Evolutionary conservation across 1,140 invertebrate genomes (phyloP).

Genomic region (Cydia strobilella): DNA sequence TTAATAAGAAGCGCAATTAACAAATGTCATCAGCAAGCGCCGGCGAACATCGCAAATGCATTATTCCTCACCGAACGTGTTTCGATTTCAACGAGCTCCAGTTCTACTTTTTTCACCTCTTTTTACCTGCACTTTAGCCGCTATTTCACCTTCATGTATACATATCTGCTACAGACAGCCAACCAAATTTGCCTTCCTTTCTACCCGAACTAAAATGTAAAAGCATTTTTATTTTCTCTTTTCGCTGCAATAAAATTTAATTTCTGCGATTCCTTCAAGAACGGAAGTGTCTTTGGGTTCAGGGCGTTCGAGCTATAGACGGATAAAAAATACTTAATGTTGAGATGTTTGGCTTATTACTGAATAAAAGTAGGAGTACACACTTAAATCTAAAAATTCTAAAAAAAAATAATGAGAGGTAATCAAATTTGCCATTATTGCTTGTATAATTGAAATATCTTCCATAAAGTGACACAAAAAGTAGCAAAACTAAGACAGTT

Average conservation of each 20-base stretch:
- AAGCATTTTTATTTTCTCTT: constrained; percentile 28
- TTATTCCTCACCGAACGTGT: constrained; percentile 36
- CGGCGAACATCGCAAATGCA: constrained; percentile 36
- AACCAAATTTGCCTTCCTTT: constrained; percentile 22
- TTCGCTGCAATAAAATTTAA: constrained; percentile 19
- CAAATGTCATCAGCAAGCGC: constrained; percentile 38
- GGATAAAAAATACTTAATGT: constrained; percentile 7
- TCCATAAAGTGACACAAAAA: no score
- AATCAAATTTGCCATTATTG: no score
- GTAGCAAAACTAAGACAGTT: no score
- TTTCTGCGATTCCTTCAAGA: constrained; percentile 27
- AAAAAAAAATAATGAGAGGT: no score
- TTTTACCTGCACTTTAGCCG: constrained; percentile 22
- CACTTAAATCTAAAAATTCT: no score
- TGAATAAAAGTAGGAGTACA: not conserved
- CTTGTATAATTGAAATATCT: no score
- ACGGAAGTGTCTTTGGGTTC: not conserved
- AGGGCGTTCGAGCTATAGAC: not conserved
- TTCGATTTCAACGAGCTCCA: constrained; percentile 16
- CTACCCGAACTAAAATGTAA: constrained; percentile 23
- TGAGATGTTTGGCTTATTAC: not conserved
- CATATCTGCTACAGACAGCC: not conserved
- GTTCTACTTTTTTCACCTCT: constrained; percentile 9
- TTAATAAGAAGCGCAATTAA: constrained; percentile 40
- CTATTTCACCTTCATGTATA: constrained; percentile 21